Percentiles rank a stretch among this genome's conserved stretches.
These are phyloP conservation scores for Druon quercuslanigerum DNA, from an alignment of 1,140 invertebrate species.

Conservation along the genomic window DNA sequence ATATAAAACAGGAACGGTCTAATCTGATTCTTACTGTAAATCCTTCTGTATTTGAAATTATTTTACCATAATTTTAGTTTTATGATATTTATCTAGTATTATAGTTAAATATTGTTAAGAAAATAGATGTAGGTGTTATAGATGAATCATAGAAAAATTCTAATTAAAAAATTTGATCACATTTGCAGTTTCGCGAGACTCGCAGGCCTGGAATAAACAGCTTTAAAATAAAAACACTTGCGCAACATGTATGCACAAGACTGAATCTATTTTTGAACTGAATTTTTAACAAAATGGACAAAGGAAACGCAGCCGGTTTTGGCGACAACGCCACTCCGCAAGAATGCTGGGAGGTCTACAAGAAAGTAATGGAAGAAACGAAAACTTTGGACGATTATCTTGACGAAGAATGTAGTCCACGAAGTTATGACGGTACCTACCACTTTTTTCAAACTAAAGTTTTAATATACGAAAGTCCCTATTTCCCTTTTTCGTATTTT, in stretches of 20 bases:
- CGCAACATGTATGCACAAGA: neutral
- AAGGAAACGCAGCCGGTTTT: conserved; percentile 61
- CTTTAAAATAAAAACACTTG: neutral
- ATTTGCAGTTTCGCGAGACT: conserved; percentile 2
- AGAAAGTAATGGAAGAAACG: conserved; percentile 74
- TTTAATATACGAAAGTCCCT: too few species aligned
- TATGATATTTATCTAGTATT: neutral
- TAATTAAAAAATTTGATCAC: neutral
- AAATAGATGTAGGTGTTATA: too few species aligned
- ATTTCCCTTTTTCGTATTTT: too few species aligned
- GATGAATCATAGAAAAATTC: too few species aligned
- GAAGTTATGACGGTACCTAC: conserved; percentile 70
- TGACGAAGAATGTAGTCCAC: conserved; percentile 73
- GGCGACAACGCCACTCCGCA: conserved; percentile 68
- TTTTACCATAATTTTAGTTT: neutral
- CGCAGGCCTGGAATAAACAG: neutral
- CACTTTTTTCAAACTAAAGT: neutral
- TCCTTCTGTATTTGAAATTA: neutral
- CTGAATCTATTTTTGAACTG: neutral
- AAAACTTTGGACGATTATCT: conserved; percentile 75
- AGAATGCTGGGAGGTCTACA: conserved; percentile 76
- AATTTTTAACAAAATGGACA: conserved; percentile 64
- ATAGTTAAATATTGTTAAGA: too few species aligned
- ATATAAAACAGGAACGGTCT: too few species aligned
- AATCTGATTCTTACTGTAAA: too few species aligned